Base-by-base conservation (phyloP, 2,797 vertebrate genomes). In the Typhlichthys eigenmanni region DNA sequence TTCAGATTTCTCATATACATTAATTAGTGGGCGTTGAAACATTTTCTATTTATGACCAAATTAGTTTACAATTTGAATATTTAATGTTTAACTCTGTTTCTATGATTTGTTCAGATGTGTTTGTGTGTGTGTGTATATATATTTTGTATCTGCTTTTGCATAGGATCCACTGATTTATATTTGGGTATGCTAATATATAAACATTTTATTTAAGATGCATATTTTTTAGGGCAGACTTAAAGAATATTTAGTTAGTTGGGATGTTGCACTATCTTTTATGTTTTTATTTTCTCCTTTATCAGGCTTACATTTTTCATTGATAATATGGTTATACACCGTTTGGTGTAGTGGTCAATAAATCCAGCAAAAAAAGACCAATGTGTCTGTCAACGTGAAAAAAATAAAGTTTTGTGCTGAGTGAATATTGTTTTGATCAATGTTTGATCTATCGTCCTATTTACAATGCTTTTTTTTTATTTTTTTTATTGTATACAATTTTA, bases 61-160 rank as follows among this genome's bases (percentile, higher is more conserved):
- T 71, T 72, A 69, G 60, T 77, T 68, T 68, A 58, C 17, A 67
- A 78, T 79, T 78, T 80, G 52, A 78, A 74, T 64, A 24, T 24
- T 24, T 24, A 24, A 24, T 24, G 24, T 24, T 24, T 24, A 24
- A 24, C 24, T 0, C 74, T 68, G 50, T 74, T 70, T 75, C 58
- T 72, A 29, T 80, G 67, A 72, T 79, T 80, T 75, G 60, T 76
- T 69, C 47, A 45, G 14, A 70, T 82, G 79, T 60, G 63, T 80
- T 85, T 24, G 24, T 24, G 24, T 24, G 24, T 24, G 24, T 24
- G 24, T 24, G 92, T 96, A 94, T 96, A 94, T 91, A 95, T 95
- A 95, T 88, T 92, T 89, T 88, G 87, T 85, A 91, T 91, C 90
- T 92, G 91, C 94, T 94, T 88, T 92, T 67, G 34, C 65, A 74